Percentiles rank a stretch among this genome's conserved stretches.
These are phyloP conservation scores for Anguilla pacifica DNA, from an alignment of 2,797 vertebrate species.

Conservation along the genomic window DNA sequence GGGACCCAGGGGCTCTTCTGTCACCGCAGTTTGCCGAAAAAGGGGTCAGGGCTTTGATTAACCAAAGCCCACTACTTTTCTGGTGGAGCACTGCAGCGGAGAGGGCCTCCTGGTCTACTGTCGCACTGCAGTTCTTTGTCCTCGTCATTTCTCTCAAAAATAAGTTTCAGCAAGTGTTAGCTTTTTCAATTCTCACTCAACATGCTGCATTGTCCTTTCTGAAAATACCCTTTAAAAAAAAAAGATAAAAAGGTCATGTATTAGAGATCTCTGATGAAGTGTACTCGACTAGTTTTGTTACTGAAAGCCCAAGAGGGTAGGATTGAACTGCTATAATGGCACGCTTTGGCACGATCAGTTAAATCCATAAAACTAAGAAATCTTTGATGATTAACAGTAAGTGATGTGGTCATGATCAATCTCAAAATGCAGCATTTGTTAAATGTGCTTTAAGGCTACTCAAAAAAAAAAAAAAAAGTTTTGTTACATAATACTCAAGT, in stretches of 20 bases:
- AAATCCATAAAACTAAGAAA: neutral
- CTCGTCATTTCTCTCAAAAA: neutral
- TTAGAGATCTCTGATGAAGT: constrained; percentile 18
- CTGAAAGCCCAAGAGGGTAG: constrained; percentile 10
- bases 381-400: neutral
- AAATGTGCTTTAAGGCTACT: constrained; percentile 31
- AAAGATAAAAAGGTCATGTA: neutral
- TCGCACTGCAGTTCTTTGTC: neutral
- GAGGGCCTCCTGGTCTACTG: neutral
- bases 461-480: constrained; percentile 33
- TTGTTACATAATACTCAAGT: constrained; percentile 21
- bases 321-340: constrained; percentile 9
- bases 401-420: neutral
- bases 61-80: neutral
- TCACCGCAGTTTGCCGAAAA: neutral
- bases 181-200: neutral
- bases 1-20: neutral
- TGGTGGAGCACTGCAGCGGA: too few species aligned
- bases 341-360: neutral
- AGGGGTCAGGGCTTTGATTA: constrained; percentile 4
- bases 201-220: neutral
- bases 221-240: neutral
- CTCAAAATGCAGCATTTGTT: constrained; percentile 26
- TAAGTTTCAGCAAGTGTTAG: neutral
- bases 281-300: constrained; percentile 33